Percentiles rank a stretch among this genome's conserved stretches.
phyloP scores from a whole-genome alignment of 2,888 invertebrate genomes.

The Andrena bucephala region DNA sequence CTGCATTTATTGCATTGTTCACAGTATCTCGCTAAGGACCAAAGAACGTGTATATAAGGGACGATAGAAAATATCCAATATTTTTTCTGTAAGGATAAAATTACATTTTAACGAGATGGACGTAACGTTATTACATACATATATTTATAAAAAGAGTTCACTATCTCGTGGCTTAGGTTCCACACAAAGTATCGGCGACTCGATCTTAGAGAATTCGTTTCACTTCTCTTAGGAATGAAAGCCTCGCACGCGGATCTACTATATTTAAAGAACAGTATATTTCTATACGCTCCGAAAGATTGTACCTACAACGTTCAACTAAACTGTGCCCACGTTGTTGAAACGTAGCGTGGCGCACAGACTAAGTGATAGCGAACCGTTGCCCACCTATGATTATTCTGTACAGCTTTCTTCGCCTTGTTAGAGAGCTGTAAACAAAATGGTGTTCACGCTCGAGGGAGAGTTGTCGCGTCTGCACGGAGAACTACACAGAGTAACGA shows the following conservation, averaged over 20 bases:
- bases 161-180: background rate
- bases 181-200: background rate
- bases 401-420: conserved; percentile 47
- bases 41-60: conserved; percentile 44
- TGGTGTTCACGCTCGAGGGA: conserved; percentile 39
- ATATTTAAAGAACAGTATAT: conserved; percentile 31
- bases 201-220: conserved; percentile 15
- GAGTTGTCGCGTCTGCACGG: conserved; percentile 43
- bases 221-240: conserved; percentile 52
- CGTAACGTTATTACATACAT: conserved; percentile 18
- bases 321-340: conserved; percentile 13
- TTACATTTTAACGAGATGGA: conserved; percentile 4
- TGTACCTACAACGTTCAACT: conserved; percentile 18
- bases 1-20: conserved; percentile 25
- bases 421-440: conserved; percentile 33
- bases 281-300: conserved; percentile 30
- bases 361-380: conserved; percentile 22
- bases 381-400: conserved; percentile 33
- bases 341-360: background rate
- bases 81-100: conserved; percentile 31
- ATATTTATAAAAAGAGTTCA: background rate
- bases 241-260: conserved; percentile 61
- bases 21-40: conserved; percentile 53
- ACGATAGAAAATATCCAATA: conserved; percentile 29
- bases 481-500: conserved; percentile 20